Conservation (phyloP, 2,113 vertebrate species). For the Hippoglossus stenolepis region DNA sequence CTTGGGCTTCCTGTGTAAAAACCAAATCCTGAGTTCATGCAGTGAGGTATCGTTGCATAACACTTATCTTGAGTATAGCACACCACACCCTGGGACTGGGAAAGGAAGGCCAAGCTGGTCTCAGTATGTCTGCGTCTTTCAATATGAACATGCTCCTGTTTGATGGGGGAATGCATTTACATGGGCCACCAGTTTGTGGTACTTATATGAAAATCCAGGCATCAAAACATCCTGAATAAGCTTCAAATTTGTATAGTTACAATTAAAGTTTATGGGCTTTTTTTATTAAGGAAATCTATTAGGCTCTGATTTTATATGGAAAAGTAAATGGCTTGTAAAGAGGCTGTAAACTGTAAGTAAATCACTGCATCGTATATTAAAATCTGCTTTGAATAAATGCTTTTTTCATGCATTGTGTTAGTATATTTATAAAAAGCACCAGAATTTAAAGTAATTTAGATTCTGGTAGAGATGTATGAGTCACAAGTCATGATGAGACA, state of each 20-base stretch:
- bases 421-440: too few species aligned
- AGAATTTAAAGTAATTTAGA: too few species aligned
- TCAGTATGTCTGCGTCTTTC: slow-evolving; percentile 60
- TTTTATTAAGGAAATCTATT: slow-evolving; percentile 66
- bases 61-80: slow-evolving; percentile 72
- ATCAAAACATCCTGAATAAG: slow-evolving; percentile 22
- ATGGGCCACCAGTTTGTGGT: not conserved
- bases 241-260: slow-evolving; percentile 27
- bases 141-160: slow-evolving; percentile 30
- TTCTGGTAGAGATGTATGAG: too few species aligned
- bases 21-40: slow-evolving; percentile 64
- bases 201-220: slow-evolving; percentile 18
- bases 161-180: slow-evolving; percentile 15
- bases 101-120: slow-evolving; percentile 62
- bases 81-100: slow-evolving; percentile 73
- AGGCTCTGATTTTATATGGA: slow-evolving; percentile 59
- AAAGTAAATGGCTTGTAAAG: slow-evolving; percentile 55
- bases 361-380: slow-evolving; percentile 22
- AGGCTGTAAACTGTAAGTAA: slow-evolving; percentile 2
- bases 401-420: not conserved
- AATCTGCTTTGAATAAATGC: slow-evolving; percentile 28
- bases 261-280: slow-evolving; percentile 20
- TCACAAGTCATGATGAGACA: not conserved
- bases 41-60: slow-evolving; percentile 77
- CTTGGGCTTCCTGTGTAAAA: slow-evolving; percentile 76